Percentiles rank a stretch among this genome's conserved stretches.
phyloP scores from a whole-genome alignment of 2,888 invertebrate genomes.

The Dione juno region DNA sequence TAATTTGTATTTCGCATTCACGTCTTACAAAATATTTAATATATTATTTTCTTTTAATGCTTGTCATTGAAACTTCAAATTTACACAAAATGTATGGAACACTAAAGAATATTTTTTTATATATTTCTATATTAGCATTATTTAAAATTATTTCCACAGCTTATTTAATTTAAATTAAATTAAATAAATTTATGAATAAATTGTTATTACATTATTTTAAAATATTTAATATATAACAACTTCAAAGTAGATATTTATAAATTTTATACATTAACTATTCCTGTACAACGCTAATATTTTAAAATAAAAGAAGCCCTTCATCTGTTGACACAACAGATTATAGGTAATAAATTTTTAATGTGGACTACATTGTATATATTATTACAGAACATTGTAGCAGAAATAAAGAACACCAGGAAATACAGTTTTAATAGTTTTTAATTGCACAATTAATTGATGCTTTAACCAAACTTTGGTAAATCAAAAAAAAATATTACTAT shows the following conservation, averaged over 20 bases:
- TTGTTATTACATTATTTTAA: no score
- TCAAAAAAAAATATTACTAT: no score
- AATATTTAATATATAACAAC: no score
- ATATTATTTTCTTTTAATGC: conserved; percentile 13
- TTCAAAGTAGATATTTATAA: no score
- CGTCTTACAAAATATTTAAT: conserved; percentile 7
- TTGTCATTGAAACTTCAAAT: conserved; percentile 22
- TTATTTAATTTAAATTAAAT: no score
- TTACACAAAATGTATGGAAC: background rate
- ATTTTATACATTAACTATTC: background rate
- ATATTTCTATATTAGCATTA: background rate
- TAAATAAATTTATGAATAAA: no score
- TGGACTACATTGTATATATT: background rate
- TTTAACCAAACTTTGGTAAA: no score
- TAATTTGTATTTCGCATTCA: conserved; percentile 22
- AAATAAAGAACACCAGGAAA: background rate
- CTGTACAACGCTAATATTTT: background rate
- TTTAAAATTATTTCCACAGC: no score
- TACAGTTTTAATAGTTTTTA: background rate
- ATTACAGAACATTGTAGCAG: background rate
- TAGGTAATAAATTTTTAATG: conserved; percentile 15
- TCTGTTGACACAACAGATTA: background rate
- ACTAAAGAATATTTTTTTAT: background rate
- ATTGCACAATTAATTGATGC: background rate
- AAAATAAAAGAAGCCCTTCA: conserved; percentile 20